Conservation (phyloP, 2,797 vertebrate genomes). For the Mus spretus region DNA sequence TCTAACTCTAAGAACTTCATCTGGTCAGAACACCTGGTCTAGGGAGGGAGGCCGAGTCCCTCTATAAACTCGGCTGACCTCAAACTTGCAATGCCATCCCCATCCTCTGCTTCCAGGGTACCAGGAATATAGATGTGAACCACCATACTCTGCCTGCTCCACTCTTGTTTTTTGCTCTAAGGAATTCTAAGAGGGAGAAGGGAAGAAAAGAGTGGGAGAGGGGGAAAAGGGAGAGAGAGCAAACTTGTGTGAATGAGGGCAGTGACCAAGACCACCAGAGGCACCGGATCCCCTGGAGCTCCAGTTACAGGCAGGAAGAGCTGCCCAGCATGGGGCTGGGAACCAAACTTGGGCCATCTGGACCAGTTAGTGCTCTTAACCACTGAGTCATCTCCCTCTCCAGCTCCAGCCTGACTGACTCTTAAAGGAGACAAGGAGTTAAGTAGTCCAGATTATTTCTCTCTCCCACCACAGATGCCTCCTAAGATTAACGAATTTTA, state of each 20-base stretch:
- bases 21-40: neutral
- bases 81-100: neutral
- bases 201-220: neutral
- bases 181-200: neutral
- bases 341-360: neutral
- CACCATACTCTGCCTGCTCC: neutral
- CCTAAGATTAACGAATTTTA: conserved; percentile 20
- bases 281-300: neutral
- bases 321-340: neutral
- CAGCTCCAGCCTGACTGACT: neutral
- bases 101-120: neutral
- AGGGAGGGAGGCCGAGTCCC: neutral
- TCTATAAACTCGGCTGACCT: too few relatives aligned
- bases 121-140: neutral
- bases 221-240: fast-evolving
- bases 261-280: neutral
- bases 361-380: neutral
- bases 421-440: neutral
- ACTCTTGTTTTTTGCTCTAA: neutral
- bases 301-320: neutral
- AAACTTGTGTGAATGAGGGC: neutral
- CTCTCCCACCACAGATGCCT: neutral
- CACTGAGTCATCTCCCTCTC: neutral
- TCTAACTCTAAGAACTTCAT: neutral
- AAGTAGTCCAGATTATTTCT: neutral